These are phyloP conservation scores for Cylindroiulus punctatus DNA, from an alignment of 2,888 invertebrate genomes.

Conservation along the genomic window DNA sequence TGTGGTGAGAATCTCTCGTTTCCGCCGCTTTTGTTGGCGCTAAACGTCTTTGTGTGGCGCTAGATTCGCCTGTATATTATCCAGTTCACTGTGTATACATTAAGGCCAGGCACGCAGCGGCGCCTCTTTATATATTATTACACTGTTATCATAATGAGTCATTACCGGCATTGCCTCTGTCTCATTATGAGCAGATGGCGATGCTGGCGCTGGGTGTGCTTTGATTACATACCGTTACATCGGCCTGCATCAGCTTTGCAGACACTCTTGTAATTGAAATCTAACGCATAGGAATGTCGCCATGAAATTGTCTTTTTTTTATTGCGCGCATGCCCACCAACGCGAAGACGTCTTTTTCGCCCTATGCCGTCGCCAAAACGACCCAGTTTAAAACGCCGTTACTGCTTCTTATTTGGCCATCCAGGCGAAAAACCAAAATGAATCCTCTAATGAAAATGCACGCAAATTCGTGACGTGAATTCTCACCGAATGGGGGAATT, in stretches of 20 bases:
- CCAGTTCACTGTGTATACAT: slow-evolving; percentile 42
- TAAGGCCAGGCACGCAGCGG: slow-evolving; percentile 13
- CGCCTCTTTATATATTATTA: slow-evolving; percentile 34
- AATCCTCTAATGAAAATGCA: slow-evolving; percentile 28
- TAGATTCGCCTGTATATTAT: slow-evolving; percentile 13
- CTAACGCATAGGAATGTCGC: slow-evolving; percentile 8
- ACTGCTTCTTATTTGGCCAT: slow-evolving; percentile 26
- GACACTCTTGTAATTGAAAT: slow-evolving; percentile 21
- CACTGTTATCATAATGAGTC: slow-evolving; percentile 42
- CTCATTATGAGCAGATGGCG: slow-evolving; percentile 28
- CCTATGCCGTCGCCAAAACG: neutral
- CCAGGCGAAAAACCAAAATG: slow-evolving; percentile 6
- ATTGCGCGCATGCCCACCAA: neutral
- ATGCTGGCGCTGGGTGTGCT: slow-evolving; percentile 17
- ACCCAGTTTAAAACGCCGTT: slow-evolving; percentile 20
- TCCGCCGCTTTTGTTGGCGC: slow-evolving; percentile 2
- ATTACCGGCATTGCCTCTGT: slow-evolving; percentile 42
- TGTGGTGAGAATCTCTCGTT: slow-evolving; percentile 23
- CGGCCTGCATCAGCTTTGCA: neutral
- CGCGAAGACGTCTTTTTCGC: neutral
- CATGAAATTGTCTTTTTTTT: slow-evolving; percentile 3
- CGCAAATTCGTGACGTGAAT: slow-evolving; percentile 23
- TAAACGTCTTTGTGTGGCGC: slow-evolving; percentile 16
- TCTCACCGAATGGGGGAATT: neutral
- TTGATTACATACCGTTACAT: slow-evolving; percentile 28